Evolutionary conservation across 2,797 vertebrate genomes (phyloP), one percentile per base, ranked within the genome.

Genomic region (Mus minutoides): DNA sequence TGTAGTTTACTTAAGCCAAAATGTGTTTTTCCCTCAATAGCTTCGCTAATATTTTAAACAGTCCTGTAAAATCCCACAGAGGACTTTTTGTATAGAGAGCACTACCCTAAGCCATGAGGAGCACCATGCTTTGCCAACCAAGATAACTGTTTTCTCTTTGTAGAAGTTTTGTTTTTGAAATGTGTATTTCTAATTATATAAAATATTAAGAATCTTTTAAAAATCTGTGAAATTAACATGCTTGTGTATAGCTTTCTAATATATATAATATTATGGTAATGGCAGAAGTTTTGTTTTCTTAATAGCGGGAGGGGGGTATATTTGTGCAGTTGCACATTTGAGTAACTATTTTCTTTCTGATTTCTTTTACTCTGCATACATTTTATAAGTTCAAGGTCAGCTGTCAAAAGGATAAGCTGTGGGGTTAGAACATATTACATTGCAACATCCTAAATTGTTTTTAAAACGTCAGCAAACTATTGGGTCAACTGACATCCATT

Each of bases 191-290:
- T 99, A 99, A 99, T 99, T 99, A 99, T 99, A 99, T 99, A 99
- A 99, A 99, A 99, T 99, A 99, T 99, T 99, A 99, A 99, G 99
- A 99, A 99, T 99, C 99, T 99, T 99, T 99, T 98, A 98, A 99
- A 99, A 99, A 99, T 99, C 99, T 99, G 99, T 99, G 99, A 99
- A 99, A 99, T 99, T 99, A 99, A 99, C 99, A 99, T 99, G 99
- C 99, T 99, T 99, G 99, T 99, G 99, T 99, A 99, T 99, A 99
- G 99, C 99, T 99, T 99, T 99, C 99, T 99, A 99, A 99, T 99
- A 99, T 99, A 99, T 99, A 99, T 99, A 99, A 99, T 99, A 99
- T 99, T 98, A 99, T 99, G 99, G 99, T 99, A 99, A 99, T 99
- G 99, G 98, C 98, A 99, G 98, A 98, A 98, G 98, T 98, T 99